Percentiles rank a stretch among this genome's conserved stretches.
phyloP scores from a whole-genome alignment of 2,113 vertebrate species.

The Circaetus gallicus region DNA sequence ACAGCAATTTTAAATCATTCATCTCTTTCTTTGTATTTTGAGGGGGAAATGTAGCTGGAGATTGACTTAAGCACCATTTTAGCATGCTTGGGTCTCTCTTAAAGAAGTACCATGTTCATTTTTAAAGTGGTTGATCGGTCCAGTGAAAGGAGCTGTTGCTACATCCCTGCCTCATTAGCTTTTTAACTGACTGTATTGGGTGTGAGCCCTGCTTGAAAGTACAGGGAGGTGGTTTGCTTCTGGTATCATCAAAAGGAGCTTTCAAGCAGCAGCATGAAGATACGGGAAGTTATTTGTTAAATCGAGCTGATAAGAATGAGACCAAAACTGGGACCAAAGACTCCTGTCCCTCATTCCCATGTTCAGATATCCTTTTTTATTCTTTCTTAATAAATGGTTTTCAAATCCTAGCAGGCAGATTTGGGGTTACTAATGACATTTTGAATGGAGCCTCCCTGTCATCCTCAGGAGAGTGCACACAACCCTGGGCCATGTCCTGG shows the following conservation, averaged over 20 bases:
- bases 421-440: neutral
- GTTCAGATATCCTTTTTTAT: neutral
- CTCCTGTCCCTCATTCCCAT: neutral
- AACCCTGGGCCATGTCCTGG: neutral
- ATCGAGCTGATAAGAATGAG: neutral
- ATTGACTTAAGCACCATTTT: conserved; percentile 6
- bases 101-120: neutral
- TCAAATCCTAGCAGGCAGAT: neutral
- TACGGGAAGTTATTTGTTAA: neutral
- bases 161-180: conserved; percentile 35
- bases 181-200: conserved; percentile 22
- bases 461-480: neutral
- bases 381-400: neutral
- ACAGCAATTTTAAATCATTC: neutral
- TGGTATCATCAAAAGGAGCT: neutral
- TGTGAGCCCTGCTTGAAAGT: conserved; percentile 3
- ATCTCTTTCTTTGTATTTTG: neutral
- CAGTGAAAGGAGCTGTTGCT: conserved; percentile 27
- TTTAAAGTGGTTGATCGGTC: conserved; percentile 4
- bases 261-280: neutral
- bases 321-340: neutral
- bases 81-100: neutral
- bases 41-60: neutral
- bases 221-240: neutral
- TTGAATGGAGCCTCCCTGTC: neutral